Conservation (phyloP, 2,888 invertebrate species). For the Callyntrura guangdongensis region DNA sequence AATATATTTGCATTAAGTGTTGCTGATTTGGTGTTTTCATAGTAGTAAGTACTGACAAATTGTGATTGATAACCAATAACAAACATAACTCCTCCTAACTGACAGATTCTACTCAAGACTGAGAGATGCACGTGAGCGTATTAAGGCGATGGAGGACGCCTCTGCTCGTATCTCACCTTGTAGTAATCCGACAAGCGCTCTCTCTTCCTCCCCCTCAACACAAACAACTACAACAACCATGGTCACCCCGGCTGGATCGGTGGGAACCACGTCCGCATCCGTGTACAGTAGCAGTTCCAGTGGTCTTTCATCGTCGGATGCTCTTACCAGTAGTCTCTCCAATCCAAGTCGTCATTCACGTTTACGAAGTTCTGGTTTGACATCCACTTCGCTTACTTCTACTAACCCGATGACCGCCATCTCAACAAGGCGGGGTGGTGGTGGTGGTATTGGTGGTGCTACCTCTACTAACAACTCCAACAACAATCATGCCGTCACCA, state of each 20-base stretch:
- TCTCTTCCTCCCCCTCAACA: constrained; percentile 77
- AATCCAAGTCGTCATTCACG: constrained; percentile 5
- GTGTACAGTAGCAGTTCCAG: constrained; percentile 84
- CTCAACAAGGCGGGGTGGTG: constrained; percentile 14
- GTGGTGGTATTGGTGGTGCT: constrained; percentile 24
- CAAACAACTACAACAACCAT: constrained; percentile 85
- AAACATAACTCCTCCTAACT: constrained; percentile 50
- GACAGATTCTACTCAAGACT: constrained; percentile 84
- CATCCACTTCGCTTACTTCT: constrained; percentile 50
- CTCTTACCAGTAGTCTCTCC: constrained; percentile 28
- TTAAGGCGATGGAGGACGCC: constrained; percentile 81
- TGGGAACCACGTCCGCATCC: constrained; percentile 85
- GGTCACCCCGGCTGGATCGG: constrained; percentile 85
- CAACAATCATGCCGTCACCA: constrained; percentile 24
- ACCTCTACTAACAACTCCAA: constrained; percentile 33
- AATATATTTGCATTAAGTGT: not conserved
- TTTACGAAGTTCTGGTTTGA: constrained; percentile 33
- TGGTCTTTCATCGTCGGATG: constrained; percentile 40
- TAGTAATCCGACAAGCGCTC: constrained; percentile 38
- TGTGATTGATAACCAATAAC: constrained; percentile 39
- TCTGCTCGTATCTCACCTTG: constrained; percentile 44
- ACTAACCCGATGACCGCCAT: constrained; percentile 36
- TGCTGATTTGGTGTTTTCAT: not conserved
- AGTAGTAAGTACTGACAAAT: constrained; percentile 43
- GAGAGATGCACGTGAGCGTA: constrained; percentile 84